A percentile compares a stretch with the other conserved stretches of the same genome.
Evolutionary conservation across 2,113 vertebrate genomes (phyloP).

Genomic region (Rhadina sibilatrix): DNA sequence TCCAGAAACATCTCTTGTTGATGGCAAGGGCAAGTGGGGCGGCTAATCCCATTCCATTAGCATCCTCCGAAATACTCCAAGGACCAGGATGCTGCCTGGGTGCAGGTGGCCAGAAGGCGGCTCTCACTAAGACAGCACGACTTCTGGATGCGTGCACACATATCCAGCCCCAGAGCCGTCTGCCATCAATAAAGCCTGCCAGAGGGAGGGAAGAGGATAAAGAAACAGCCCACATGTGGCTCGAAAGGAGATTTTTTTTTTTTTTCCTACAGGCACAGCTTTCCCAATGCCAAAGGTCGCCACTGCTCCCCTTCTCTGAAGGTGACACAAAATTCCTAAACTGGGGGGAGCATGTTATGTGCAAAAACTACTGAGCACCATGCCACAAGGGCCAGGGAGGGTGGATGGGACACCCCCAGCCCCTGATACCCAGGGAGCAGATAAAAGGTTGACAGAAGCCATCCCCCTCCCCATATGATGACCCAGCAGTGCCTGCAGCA

Average conservation of each 20-base stretch:
- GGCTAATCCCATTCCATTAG: slow-evolving; percentile 11
- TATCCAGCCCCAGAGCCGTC: background rate
- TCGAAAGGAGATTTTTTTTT: background rate
- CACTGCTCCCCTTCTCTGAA: background rate
- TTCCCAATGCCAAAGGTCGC: background rate
- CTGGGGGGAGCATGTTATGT: accelerated
- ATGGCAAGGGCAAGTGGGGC: slow-evolving; percentile 21
- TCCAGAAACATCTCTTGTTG: slow-evolving; percentile 4
- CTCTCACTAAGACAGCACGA: background rate
- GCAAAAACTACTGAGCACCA: background rate
- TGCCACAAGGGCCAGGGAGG: background rate
- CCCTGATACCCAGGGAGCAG: background rate
- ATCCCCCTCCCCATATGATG: background rate
- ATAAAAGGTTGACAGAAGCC: background rate
- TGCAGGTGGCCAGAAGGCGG: background rate
- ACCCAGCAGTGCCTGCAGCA: background rate
- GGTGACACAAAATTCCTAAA: background rate
- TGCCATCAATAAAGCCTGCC: background rate
- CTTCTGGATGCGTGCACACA: background rate
- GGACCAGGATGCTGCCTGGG: background rate
- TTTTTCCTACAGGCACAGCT: background rate
- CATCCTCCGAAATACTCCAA: slow-evolving; percentile 20
- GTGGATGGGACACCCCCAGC: background rate
- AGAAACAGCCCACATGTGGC: background rate
- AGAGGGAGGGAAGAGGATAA: background rate